Conservation (phyloP, 2,113 vertebrate genomes). For the Poeciliopsis prolifica region DNA sequence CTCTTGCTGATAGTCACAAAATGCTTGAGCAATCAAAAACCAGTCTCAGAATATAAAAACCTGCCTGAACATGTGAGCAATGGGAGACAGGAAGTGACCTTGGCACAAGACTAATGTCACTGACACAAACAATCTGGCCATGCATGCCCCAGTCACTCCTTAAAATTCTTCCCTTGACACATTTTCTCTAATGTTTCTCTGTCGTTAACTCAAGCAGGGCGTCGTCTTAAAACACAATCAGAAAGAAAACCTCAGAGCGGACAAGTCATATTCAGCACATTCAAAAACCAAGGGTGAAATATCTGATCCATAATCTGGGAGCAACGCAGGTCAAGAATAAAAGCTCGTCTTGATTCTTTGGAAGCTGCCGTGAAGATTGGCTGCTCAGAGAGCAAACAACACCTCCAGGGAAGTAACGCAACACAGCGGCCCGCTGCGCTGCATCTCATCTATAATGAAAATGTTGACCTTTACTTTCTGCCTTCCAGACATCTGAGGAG, state of each 20-base stretch:
- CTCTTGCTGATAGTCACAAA: neutral
- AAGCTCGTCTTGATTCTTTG: constrained; percentile 1
- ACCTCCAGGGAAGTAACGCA: constrained; percentile 30
- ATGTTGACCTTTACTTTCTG: constrained; percentile 58
- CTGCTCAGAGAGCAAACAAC: constrained; percentile 15
- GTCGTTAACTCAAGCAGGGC: neutral
- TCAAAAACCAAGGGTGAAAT: neutral
- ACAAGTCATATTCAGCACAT: neutral
- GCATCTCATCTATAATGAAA: constrained; percentile 55
- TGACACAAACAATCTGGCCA: neutral
- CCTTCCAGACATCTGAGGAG: constrained; percentile 7
- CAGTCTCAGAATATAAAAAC: constrained; percentile 20
- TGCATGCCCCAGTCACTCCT: neutral
- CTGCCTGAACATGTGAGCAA: constrained; percentile 15
- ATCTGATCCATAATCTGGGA: neutral
- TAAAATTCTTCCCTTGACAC: constrained; percentile 6
- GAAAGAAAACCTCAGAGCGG: neutral
- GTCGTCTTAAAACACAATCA: neutral
- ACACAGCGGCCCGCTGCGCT: constrained; percentile 20
- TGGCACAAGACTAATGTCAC: constrained; percentile 21
- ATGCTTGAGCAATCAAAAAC: neutral
- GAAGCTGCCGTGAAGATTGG: neutral
- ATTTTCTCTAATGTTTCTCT: neutral
- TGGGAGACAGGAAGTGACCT: constrained; percentile 61
- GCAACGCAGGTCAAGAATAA: neutral